Conservation (phyloP, 2,797 vertebrate species). For the Lithobates sylvaticus region DNA sequence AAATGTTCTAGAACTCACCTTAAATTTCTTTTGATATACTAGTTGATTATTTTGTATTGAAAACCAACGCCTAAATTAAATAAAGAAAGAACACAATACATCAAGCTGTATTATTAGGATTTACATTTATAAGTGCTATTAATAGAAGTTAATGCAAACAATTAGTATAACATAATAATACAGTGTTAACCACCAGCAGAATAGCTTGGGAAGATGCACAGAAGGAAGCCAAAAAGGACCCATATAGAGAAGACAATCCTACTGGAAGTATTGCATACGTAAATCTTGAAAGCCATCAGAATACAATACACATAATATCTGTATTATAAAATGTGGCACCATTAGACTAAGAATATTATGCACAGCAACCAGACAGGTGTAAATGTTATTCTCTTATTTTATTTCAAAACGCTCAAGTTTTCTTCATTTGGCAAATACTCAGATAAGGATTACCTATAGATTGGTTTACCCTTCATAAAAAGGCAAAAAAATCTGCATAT, state of each 20-base stretch:
- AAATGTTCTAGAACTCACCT: slow-evolving; percentile 79
- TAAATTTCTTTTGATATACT: slow-evolving; percentile 99
- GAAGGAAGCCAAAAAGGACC: neutral
- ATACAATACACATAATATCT: neutral
- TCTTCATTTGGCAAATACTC: neutral
- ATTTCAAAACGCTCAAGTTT: neutral
- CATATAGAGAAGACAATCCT: neutral
- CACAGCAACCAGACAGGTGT: neutral
- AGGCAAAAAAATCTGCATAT: neutral
- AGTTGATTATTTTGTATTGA: slow-evolving; percentile 99
- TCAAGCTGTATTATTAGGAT: neutral
- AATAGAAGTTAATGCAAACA: slow-evolving; percentile 4
- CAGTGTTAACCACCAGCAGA: slow-evolving; percentile 23
- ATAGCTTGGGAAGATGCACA: slow-evolving; percentile 1
- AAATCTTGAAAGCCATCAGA: neutral
- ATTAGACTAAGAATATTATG: neutral
- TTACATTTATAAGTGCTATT: neutral
- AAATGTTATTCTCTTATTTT: neutral
- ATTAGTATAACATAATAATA: slow-evolving; percentile 28
- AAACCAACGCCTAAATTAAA: slow-evolving; percentile 93
- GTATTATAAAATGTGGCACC: neutral
- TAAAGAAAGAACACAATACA: neutral
- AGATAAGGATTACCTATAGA: neutral
- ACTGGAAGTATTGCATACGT: neutral
- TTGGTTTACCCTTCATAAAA: neutral